Base-by-base conservation (phyloP, 2,113 vertebrate species). In the Propithecus coquereli region DNA sequence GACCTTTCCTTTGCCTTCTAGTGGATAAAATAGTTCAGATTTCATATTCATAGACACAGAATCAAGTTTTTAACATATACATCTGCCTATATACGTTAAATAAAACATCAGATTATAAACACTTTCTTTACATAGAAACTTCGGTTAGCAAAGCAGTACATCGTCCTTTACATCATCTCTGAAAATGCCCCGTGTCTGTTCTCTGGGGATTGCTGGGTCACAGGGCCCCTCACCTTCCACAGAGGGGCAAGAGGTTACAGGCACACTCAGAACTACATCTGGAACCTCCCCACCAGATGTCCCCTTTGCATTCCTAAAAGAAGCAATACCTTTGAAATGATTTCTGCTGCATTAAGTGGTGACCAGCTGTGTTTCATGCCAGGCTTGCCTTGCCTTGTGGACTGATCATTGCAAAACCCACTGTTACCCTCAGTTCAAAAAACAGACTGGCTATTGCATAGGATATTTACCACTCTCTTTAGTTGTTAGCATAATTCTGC, bases 1-100 rank as follows among this genome's bases (percentile, higher is more conserved):
- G 97, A 94, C 98, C 97, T 98, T 96, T 94, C 97, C 96, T 98
- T 98, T 97, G 97, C 98, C 98, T 98, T 95, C 97, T 96, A 95
- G 80, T 97, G 98, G 97, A 98, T 97, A 97, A 88, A 97, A 86
- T 82, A 80, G 97, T 98, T 98, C 96, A 96, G 95, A 97, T 97
- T 98, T 98, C 98, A 97, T 98, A 98, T 94, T 96, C 98, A 91
- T 97, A 98, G 98, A 98, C 96, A 81, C 77, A 76, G 96, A 98
- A 96, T 94, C 98, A 96, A 96, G 91, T 93, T 97, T 97, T 96
- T 97, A 97, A 98, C 97, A 91, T 98, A 98, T 93, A 98, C 97
- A 97, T 87, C 96, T 76, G 84, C 97, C 98, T 98, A 80, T 97
- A 98, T 97, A 97, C 77, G 59, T 76, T 96, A 94, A 97, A 97